phyloP scores from a whole-genome alignment of 2,797 vertebrate species.

The Smutsia temminckii region DNA sequence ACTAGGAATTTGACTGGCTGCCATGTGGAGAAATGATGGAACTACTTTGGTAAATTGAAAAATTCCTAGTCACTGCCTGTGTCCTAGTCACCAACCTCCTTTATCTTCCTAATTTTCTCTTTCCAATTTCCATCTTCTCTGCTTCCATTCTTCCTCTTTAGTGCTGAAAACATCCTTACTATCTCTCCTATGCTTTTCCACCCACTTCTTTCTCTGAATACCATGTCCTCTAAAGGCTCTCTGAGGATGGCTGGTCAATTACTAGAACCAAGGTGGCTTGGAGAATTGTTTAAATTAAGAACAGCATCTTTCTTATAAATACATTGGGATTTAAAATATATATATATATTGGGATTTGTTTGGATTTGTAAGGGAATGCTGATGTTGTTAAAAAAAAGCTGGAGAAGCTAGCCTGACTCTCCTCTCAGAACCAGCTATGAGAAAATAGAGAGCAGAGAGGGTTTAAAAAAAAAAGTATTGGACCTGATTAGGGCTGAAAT shows the following conservation, averaged over 20 bases:
- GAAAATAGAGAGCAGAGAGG: neutral
- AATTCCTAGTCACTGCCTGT: neutral
- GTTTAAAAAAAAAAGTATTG: neutral
- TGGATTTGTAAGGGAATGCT: neutral
- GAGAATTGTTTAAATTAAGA: neutral
- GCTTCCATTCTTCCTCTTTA: neutral
- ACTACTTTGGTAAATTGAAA: neutral
- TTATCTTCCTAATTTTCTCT: neutral
- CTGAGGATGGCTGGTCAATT: neutral
- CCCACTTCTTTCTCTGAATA: neutral
- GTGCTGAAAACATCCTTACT: neutral
- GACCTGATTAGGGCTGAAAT: neutral
- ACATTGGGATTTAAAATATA: neutral
- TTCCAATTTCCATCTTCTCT: neutral
- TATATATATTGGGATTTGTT: neutral
- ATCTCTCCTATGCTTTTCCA: neutral
- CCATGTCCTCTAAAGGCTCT: fast-evolving
- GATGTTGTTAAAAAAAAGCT: neutral
- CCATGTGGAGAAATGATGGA: neutral
- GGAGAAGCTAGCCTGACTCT: neutral
- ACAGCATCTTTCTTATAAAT: neutral
- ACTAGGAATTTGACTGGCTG: neutral
- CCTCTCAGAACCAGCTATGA: neutral
- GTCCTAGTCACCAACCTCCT: neutral
- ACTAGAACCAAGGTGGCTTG: neutral